Percentiles rank a stretch among this genome's conserved stretches.
Evolutionary conservation across 1,140 invertebrate genomes (phyloP).

Genomic region (Zaprionus davidi): DNA sequence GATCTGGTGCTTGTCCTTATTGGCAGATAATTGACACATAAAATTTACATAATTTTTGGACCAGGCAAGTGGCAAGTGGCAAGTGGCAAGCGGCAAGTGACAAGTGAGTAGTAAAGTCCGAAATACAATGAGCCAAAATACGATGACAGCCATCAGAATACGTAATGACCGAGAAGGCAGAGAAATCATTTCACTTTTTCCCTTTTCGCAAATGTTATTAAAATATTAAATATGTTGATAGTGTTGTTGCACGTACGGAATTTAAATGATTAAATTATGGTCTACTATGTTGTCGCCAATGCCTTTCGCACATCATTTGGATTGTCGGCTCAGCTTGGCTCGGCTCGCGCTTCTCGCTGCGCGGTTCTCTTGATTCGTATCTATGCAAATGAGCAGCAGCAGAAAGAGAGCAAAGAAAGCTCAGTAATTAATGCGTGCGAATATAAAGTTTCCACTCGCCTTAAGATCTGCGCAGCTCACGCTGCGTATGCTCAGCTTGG

Average conservation of each 20-base stretch:
- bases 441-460: conserved; percentile 24
- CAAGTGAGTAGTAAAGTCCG: conserved; percentile 59
- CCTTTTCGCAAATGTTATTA: conserved; percentile 53
- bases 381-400: conserved; percentile 55
- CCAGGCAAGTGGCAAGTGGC: conserved; percentile 48
- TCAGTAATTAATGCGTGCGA: conserved; percentile 47
- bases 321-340: conserved; percentile 6
- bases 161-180: conserved; percentile 65
- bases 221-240: conserved; percentile 52
- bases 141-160: conserved; percentile 70
- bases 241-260: conserved; percentile 54
- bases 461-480: conserved; percentile 4
- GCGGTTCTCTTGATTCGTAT: conserved; percentile 47
- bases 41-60: conserved; percentile 80
- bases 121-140: conserved; percentile 27
- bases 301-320: conserved; percentile 20
- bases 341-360: not conserved
- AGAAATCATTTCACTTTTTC: conserved; percentile 75
- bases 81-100: conserved; percentile 36
- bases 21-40: conserved; percentile 83
- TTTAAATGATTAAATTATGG: conserved; percentile 79
- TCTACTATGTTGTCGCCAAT: conserved; percentile 21
- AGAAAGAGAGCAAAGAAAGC: conserved; percentile 60
- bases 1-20: conserved; percentile 60
- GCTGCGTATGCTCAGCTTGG: conserved; percentile 17